phyloP scores from a whole-genome alignment of 2,888 invertebrate species.

The Doris montereyensis region DNA sequence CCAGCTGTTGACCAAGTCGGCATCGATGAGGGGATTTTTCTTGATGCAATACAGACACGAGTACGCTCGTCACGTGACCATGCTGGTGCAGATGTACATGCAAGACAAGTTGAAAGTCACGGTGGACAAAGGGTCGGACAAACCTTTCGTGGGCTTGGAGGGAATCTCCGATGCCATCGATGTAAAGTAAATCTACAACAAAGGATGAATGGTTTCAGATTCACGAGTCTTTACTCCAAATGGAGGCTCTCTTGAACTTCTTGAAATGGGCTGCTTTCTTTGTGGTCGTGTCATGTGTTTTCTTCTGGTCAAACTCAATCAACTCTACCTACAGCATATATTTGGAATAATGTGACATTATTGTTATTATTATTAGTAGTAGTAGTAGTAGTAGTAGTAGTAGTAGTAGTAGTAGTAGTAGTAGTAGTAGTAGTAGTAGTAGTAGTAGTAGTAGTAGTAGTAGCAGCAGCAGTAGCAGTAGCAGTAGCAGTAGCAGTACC shows the following conservation, averaged over 20 bases:
- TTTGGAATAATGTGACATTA: not conserved
- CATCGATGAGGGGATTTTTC: slow-evolving; percentile 67
- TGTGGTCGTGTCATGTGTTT: not conserved
- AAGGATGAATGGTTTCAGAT: not conserved
- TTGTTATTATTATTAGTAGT: too few relatives aligned
- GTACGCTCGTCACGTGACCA: slow-evolving; percentile 51
- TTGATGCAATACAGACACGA: slow-evolving; percentile 56
- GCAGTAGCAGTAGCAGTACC: too few relatives aligned
- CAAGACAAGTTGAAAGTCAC: slow-evolving; percentile 56
- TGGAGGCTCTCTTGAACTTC: too few relatives aligned
- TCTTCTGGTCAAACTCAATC: not conserved
- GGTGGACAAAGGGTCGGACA: slow-evolving; percentile 61
- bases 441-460: too few relatives aligned
- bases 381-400: too few relatives aligned
- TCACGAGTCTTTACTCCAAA: not conserved
- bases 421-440: too few relatives aligned
- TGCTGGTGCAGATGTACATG: slow-evolving; percentile 51
- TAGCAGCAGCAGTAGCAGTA: too few relatives aligned
- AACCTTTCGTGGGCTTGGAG: slow-evolving; percentile 61
- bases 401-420: too few relatives aligned
- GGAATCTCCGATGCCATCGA: slow-evolving; percentile 64
- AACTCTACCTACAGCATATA: not conserved
- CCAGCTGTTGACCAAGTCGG: slow-evolving; percentile 63
- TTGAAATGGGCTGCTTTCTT: not conserved
- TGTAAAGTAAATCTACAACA: too few relatives aligned